Percentiles rank a stretch among this genome's conserved stretches.
Conservation (phyloP, 2,888 invertebrate genomes). For the Melieria picta region DNA sequence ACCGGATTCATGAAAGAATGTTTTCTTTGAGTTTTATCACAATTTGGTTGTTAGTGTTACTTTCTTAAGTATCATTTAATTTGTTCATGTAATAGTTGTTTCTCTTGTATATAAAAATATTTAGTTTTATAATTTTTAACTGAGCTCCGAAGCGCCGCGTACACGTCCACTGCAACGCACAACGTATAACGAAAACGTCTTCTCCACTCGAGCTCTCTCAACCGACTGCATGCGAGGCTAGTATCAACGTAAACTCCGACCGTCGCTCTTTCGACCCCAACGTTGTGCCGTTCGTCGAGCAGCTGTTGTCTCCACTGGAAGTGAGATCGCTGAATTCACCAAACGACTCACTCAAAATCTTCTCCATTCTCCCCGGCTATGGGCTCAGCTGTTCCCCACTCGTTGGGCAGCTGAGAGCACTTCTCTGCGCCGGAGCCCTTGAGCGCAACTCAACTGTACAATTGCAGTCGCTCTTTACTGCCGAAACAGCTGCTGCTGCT, state of each 20-base stretch:
- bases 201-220: constrained; percentile 55
- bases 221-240: constrained; percentile 49
- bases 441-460: no score
- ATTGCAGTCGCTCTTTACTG: no score
- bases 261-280: constrained; percentile 4
- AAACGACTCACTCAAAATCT: no score
- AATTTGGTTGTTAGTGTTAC: constrained; percentile 14
- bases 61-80: neutral
- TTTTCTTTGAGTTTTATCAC: constrained; percentile 29
- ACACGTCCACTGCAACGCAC: constrained; percentile 20
- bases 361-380: no score
- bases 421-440: no score
- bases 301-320: constrained; percentile 8
- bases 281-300: neutral
- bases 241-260: constrained; percentile 35
- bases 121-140: constrained; percentile 20
- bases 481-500: neutral
- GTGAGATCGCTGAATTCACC: neutral
- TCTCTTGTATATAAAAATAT: constrained; percentile 19
- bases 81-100: neutral
- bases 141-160: constrained; percentile 32
- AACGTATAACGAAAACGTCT: constrained; percentile 41
- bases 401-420: no score
- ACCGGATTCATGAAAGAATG: neutral
- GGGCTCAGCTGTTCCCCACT: no score